Base-by-base conservation (phyloP, 1,140 invertebrate species). In the Chelonus insularis region DNA sequence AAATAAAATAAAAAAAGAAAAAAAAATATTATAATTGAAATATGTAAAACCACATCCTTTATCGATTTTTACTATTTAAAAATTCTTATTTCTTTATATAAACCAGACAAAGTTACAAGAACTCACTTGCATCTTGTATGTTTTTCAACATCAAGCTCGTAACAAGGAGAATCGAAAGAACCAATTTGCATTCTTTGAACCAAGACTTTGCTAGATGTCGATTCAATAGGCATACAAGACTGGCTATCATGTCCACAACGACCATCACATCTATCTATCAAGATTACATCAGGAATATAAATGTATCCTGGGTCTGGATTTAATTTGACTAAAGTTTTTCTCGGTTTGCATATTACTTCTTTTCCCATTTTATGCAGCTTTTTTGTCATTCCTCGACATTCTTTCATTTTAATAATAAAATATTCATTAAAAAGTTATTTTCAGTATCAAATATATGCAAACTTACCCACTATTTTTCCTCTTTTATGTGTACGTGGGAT, bases 121-220 rank as follows among this genome's bases (percentile, higher is more conserved):
- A 57, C 62, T 65, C 47, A 68, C 67, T 57, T 65, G 67, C 67
- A 68, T 23, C 48, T 51, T 12, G 7, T 45, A 25, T 68, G 65
- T 8, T 67, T 58, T 8, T 67, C 54, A 47, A 68, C 48, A 0
- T 41, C 11, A 8, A 68, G 41, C 4, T 32, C 32, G 39, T 54
- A 43, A 45, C 67, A 65, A 2, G 37, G 21, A 2, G 21, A n/a
- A 9, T 4, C 11, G 9, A 3, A 29, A 12, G 12, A 52, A 8
- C 39, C 39, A 7, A 45, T 41, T 6, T 50, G 43, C 7, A 11
- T 11, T 21, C 48, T 61, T 52, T 23, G 25, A 1, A 62, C 41
- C 23, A 50, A 1, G 4, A 64, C 34, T 0, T 16, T 16, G 12
- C 4, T 63, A 0, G 1, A 12, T 1, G 29, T 7, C 2, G 34